phyloP scores from a whole-genome alignment of 2,888 invertebrate genomes.

The Dioctria linearis region DNA sequence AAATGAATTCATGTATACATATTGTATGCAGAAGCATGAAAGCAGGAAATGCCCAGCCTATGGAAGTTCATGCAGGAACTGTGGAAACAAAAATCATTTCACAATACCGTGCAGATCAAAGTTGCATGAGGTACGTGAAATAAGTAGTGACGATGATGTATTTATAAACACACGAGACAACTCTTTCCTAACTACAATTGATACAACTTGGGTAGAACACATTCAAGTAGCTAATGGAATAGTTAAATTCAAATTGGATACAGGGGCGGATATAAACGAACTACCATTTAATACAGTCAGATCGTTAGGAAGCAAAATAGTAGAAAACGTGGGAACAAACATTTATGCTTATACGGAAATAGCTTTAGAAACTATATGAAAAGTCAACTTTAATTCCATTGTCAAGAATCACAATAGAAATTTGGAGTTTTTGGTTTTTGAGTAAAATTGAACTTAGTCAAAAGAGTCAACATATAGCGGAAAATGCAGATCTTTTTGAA shows the following conservation, averaged over 20 bases:
- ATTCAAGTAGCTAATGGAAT: neutral
- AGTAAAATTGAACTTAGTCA: conserved; percentile 16
- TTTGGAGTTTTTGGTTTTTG: conserved; percentile 11
- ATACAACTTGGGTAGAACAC: no score
- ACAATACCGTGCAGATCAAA: neutral
- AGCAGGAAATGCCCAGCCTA: conserved; percentile 5
- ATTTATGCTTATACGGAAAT: neutral
- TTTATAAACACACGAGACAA: neutral
- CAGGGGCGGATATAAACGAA: conserved; percentile 20
- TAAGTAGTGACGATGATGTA: neutral
- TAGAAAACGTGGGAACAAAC: no score
- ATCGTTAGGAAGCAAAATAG: neutral
- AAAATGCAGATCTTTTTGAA: conserved; percentile 18
- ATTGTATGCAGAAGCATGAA: neutral
- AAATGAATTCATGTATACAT: neutral
- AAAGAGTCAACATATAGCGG: neutral
- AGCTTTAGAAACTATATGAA: neutral
- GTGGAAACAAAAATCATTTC: no score
- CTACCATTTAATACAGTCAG: neutral
- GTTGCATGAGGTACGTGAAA: neutral
- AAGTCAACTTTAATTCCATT: neutral
- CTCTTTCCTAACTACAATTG: neutral
- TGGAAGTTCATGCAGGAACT: neutral
- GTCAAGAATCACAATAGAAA: neutral
- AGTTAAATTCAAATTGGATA: conserved; percentile 19